These are phyloP conservation scores for Brachymystax lenok DNA, from an alignment of 2,797 vertebrate species.

Conservation along the genomic window DNA sequence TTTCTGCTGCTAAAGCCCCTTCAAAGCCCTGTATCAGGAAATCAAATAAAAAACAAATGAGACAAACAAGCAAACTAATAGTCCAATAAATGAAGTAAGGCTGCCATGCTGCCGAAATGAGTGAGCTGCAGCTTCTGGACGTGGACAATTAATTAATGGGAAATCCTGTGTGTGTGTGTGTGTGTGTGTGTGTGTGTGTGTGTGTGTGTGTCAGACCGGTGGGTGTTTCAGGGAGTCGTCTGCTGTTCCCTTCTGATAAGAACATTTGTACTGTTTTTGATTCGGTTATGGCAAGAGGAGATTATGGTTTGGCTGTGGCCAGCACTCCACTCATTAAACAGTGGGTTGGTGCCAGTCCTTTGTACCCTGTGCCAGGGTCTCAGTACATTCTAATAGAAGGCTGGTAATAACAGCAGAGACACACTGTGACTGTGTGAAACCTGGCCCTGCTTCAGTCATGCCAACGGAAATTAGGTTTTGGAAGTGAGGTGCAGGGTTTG, in stretches of 20 bases:
- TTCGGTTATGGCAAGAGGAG: constrained; percentile 72
- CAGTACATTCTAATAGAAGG: constrained; percentile 61
- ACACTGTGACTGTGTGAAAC: constrained; percentile 38
- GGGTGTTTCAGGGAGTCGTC: constrained; percentile 56
- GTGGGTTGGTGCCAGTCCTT: constrained; percentile 71
- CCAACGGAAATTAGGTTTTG: constrained; percentile 42
- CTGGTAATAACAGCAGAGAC: constrained; percentile 50
- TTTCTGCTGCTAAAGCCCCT: constrained; percentile 30
- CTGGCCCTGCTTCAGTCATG: constrained; percentile 49
- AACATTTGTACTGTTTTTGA: constrained; percentile 68
- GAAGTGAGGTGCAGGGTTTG: constrained; percentile 21
- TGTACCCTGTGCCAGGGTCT: constrained; percentile 65
- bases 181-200: too few relatives aligned
- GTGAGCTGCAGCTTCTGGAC: constrained; percentile 52
- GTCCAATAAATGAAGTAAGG: constrained; percentile 61
- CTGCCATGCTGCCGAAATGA: constrained; percentile 42
- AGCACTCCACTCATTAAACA: constrained; percentile 72
- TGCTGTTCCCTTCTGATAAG: constrained; percentile 74
- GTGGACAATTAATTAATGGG: constrained; percentile 65
- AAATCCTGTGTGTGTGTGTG: neutral
- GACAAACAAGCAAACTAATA: constrained; percentile 45
- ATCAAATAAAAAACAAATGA: constrained; percentile 47
- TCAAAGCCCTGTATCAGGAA: constrained; percentile 43
- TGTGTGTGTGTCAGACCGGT: constrained; percentile 37
- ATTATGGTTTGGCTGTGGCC: constrained; percentile 72